Percentiles rank a stretch among this genome's conserved stretches.
These are phyloP conservation scores for Garrulus glandarius DNA, from an alignment of 2,797 vertebrate species.

Conservation along the genomic window DNA sequence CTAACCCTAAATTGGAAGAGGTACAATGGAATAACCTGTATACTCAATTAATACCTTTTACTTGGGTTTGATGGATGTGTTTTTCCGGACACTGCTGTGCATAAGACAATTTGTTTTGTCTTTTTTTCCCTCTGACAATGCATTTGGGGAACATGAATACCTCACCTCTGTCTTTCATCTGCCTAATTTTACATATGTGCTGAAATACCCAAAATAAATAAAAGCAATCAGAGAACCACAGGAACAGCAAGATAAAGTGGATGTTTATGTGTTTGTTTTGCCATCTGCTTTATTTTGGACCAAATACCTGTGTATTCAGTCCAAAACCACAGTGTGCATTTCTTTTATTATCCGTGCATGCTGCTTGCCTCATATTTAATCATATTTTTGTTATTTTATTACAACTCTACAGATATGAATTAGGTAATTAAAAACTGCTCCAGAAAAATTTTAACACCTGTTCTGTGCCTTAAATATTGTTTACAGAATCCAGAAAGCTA, in stretches of 20 bases:
- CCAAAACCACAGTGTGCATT: constrained; percentile 1
- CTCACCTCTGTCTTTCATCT: constrained; percentile 31
- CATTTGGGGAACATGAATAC: neutral
- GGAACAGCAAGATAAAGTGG: constrained; percentile 56
- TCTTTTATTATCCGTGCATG: constrained; percentile 39
- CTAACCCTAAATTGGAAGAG: neutral
- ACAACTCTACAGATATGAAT: constrained; percentile 18
- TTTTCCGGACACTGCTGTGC: neutral
- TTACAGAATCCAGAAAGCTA: neutral
- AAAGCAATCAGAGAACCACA: constrained; percentile 39
- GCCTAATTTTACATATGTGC: constrained; percentile 38
- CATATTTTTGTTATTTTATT: constrained; percentile 60
- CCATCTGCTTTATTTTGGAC: constrained; percentile 64
- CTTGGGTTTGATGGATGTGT: neutral
- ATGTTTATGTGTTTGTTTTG: constrained; percentile 33
- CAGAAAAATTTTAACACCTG: constrained; percentile 37
- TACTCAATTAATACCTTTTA: neutral
- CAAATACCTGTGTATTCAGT: neutral
- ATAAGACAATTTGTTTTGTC: neutral
- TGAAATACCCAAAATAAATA: constrained; percentile 51
- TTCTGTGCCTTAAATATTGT: constrained; percentile 1
- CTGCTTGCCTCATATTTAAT: constrained; percentile 57
- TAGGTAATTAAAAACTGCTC: constrained; percentile 37
- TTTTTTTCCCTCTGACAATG: neutral
- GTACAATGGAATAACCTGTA: neutral